phyloP scores from a whole-genome alignment of 2,888 invertebrate species.

The Leucophenga maculata region DNA sequence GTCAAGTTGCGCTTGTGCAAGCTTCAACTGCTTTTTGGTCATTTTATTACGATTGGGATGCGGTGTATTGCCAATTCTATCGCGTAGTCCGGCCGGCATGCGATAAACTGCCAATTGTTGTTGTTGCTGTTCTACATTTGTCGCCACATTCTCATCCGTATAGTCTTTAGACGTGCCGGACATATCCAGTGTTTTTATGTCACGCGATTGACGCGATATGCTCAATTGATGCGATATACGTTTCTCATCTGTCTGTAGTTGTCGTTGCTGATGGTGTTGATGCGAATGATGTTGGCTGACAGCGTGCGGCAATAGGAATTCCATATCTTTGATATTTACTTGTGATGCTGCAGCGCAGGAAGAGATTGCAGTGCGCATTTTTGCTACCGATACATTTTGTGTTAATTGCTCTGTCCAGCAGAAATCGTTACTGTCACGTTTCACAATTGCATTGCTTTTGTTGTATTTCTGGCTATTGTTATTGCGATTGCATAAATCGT shows the following conservation, averaged over 20 bases:
- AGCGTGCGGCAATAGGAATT: slow-evolving; percentile 67
- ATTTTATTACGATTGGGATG: slow-evolving; percentile 72
- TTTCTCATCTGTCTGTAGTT: slow-evolving; percentile 73
- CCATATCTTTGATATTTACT: slow-evolving; percentile 68
- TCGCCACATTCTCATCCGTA: slow-evolving; percentile 53
- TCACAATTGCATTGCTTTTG: background rate
- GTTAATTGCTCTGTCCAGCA: slow-evolving; percentile 64
- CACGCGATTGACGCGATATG: slow-evolving; percentile 60
- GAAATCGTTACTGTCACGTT: slow-evolving; percentile 21
- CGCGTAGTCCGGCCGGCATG: slow-evolving; percentile 53
- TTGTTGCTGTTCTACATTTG: slow-evolving; percentile 45
- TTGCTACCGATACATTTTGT: slow-evolving; percentile 64
- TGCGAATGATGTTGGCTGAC: slow-evolving; percentile 1
- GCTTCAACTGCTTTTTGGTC: slow-evolving; percentile 80
- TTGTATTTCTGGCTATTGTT: slow-evolving; percentile 33
- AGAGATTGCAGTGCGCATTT: slow-evolving; percentile 63
- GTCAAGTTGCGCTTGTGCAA: slow-evolving; percentile 81
- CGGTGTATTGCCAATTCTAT: slow-evolving; percentile 61
- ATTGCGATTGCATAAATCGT: slow-evolving; percentile 19
- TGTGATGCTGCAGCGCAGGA: slow-evolving; percentile 51
- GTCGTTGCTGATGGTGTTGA: slow-evolving; percentile 46
- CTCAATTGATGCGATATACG: slow-evolving; percentile 43
- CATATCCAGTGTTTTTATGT: slow-evolving; percentile 13
- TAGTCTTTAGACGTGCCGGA: background rate
- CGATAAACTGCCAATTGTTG: slow-evolving; percentile 60